Base-by-base conservation (phyloP, 2,888 invertebrate genomes). In the Ditylenchus weischeri region DNA sequence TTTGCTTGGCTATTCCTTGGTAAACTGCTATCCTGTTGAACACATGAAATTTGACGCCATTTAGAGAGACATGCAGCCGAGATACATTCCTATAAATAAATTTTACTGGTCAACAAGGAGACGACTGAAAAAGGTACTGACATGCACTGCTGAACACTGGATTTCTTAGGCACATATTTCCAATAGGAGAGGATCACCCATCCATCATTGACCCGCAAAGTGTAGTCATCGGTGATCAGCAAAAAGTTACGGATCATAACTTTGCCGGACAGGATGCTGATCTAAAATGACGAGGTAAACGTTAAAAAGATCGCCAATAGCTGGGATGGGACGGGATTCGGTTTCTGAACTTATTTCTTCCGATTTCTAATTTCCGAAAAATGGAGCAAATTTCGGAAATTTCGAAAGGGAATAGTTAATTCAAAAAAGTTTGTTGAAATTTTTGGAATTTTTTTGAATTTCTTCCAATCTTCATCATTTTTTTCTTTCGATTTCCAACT, bases 171-270 rank as follows among this genome's bases (percentile, higher is more conserved):
- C 62, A 93, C 90, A 84, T 93, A 93, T 73, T 92, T 87, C 96
- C 96, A 98, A 92, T 94, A 98, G 62, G 94, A 88, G 86, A 98
- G 96, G 85, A 95, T 92, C 72, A 94, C 87, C 88, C 93, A 94
- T 1, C 95, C 96, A 86, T 96, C 95, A 84, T 94, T 94, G 73
- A 94, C 89, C 73, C 94, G 88, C 54, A 93, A 85, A 47, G 92
- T 90, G 84, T 90, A 93, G 86, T 98, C 95, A 83, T 91, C 90
- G 72, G 91, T 93, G 70, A 93, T 90, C 83, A 91, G 93, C 65
- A 91, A 90, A 76, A 96, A 70, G 59, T 96, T 93, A 68, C 93
- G 88, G 84, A 96, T 94, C 95, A 96, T 96, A 64, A 98, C 90
- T 86, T 96, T 96, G n/a, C 98, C 98, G 65, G 94, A 92, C 72